phyloP scores from a whole-genome alignment of 1,140 invertebrate genomes.

The Goniozus legneri region DNA sequence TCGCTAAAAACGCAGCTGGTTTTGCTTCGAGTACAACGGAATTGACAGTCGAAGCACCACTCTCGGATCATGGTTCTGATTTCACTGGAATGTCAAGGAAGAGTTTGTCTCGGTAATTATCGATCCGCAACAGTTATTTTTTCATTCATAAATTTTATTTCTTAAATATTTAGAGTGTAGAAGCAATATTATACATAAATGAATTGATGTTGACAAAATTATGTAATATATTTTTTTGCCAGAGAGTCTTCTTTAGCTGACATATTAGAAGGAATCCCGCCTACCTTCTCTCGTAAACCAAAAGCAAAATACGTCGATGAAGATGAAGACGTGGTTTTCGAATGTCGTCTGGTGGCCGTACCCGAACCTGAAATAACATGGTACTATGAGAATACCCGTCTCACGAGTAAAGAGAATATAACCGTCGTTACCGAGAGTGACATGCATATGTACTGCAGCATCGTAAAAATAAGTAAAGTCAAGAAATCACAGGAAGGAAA shows the following conservation, averaged over 20 bases:
- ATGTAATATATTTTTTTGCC: conserved; percentile 15
- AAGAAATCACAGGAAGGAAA: conserved; percentile 78
- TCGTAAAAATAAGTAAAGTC: conserved; percentile 75
- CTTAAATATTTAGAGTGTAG: no score
- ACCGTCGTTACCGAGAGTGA: conserved; percentile 75
- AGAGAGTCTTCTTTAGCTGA: conserved; percentile 87
- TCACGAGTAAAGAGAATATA: conserved; percentile 65
- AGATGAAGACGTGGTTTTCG: conserved; percentile 73
- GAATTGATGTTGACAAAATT: no score
- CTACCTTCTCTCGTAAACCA: conserved; percentile 86
- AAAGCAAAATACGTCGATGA: conserved; percentile 80
- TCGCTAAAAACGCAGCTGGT: conserved; percentile 92
- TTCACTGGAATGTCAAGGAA: conserved; percentile 73
- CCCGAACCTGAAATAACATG: conserved; percentile 87
- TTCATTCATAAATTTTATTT: not conserved
- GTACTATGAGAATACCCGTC: conserved; percentile 72
- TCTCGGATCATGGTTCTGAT: conserved; percentile 86
- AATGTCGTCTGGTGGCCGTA: conserved; percentile 82
- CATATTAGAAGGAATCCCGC: conserved; percentile 87
- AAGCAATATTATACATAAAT: no score
- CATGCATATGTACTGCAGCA: conserved; percentile 85
- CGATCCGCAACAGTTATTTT: conserved; percentile 3
- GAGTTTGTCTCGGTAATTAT: conserved; percentile 67
- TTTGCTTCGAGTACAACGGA: conserved; percentile 90
- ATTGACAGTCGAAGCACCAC: conserved; percentile 78